A percentile compares a stretch with the other conserved stretches of the same genome.
These are phyloP conservation scores for Lipotes vexillifer DNA, from an alignment of 2,113 vertebrate genomes.

Conservation along the genomic window DNA sequence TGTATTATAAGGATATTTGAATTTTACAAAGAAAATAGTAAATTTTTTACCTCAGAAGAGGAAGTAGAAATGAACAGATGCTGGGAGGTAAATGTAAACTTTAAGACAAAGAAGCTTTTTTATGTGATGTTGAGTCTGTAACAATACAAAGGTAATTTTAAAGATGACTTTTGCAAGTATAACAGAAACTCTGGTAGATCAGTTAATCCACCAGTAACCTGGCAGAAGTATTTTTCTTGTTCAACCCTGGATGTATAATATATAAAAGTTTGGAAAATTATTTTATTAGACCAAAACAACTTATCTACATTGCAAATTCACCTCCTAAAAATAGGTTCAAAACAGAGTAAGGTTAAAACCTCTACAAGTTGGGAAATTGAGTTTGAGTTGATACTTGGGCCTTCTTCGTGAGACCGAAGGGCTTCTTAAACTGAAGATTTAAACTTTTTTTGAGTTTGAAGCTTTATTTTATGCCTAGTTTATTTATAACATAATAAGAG, in stretches of 20 bases:
- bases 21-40: constrained; percentile 22
- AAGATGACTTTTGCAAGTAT: neutral
- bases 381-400: neutral
- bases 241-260: neutral
- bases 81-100: neutral
- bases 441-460: constrained; percentile 3
- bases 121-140: neutral
- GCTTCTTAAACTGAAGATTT: neutral
- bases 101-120: neutral
- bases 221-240: neutral
- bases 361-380: neutral
- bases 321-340: neutral
- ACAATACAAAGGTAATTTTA: neutral
- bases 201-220: neutral
- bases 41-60: neutral
- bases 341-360: neutral
- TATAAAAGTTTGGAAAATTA: neutral
- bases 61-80: constrained; percentile 4
- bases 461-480: neutral
- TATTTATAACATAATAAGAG: neutral
- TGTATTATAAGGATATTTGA: neutral
- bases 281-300: neutral
- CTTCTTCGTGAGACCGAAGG: neutral
- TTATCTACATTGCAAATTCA: neutral
- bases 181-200: neutral